Evolutionary conservation across 2,113 vertebrate genomes (phyloP), one percentile per base, ranked within the genome.

Genomic region (Paralichthys olivaceus): DNA sequence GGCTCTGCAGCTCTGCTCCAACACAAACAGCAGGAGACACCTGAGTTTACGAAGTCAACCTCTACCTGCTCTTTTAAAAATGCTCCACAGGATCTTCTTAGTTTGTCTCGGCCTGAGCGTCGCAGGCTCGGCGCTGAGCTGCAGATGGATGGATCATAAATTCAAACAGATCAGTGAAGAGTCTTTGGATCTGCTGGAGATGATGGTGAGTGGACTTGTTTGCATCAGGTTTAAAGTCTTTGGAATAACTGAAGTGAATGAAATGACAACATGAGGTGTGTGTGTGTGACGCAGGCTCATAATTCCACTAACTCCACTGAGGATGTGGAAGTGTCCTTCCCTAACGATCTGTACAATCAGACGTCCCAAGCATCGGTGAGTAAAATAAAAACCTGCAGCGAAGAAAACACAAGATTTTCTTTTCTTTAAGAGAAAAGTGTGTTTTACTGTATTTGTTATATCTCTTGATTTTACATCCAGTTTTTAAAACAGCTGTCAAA

Each of bases 71-170:
- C 37, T 40, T 40, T 25, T 17, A 0, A 62, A 67, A 2, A 92
- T 92, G 92, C 15, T 75, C 0, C 45, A 0, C 80, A 63, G 62
- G 71, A 25, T 79, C 0, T 11, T 91, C 0, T 79, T 63, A 0
- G 26, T 87, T 7, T 91, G 81, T 5, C 7, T 92, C 1, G 26
- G 40, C 26, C 55, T 91, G 74, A 56, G 0, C 74, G 54, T 68
- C 14, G 14, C 70, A 67, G 72, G 34, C 56, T 81, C 76, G 20
- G 73, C 75, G 0, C 70, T 87, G 12, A 75, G 84, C 79, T 94
- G 93, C 81, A 79, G 47, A 6, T 93, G 93, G 93, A 69, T 92
- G 69, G 29, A 79, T 20, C 70, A 84, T 0, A 88, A 87, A 34
- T 93, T 91, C 76, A 54, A 0, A 40, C 58, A 83, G 40, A 67